These are phyloP conservation scores for Syndactyla subalaris DNA, from an alignment of 2,797 vertebrate species.

Conservation along the genomic window DNA sequence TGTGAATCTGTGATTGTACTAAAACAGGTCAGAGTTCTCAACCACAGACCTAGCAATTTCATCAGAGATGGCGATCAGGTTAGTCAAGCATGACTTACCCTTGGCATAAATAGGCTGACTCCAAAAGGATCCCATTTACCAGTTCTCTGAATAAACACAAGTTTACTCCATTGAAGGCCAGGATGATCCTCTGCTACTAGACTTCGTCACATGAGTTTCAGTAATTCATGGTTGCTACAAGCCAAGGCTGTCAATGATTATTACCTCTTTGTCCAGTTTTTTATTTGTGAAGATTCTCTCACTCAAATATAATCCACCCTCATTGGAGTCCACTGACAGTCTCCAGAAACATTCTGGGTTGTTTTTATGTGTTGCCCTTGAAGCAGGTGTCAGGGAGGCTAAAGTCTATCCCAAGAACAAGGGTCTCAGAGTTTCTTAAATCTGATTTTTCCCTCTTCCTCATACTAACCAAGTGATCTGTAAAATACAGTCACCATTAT, in stretches of 20 bases:
- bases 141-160: not conserved
- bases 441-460: not conserved
- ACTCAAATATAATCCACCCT: not conserved
- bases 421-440: not conserved
- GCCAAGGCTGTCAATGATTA: not conserved
- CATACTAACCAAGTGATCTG: not conserved
- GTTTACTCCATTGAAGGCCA: not conserved
- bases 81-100: not conserved
- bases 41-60: not conserved
- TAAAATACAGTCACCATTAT: rapidly evolving
- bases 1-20: not conserved
- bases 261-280: not conserved
- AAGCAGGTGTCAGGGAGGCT: not conserved
- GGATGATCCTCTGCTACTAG: not conserved
- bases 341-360: not conserved
- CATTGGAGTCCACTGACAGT: not conserved
- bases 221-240: not conserved
- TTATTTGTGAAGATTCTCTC: not conserved
- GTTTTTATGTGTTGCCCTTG: not conserved
- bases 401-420: not conserved
- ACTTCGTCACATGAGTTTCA: not conserved
- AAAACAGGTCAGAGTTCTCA: not conserved
- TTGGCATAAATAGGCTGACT: not conserved
- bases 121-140: not conserved
- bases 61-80: not conserved